phyloP scores from a whole-genome alignment of 2,797 vertebrate species.

The Scyliorhinus canicula region DNA sequence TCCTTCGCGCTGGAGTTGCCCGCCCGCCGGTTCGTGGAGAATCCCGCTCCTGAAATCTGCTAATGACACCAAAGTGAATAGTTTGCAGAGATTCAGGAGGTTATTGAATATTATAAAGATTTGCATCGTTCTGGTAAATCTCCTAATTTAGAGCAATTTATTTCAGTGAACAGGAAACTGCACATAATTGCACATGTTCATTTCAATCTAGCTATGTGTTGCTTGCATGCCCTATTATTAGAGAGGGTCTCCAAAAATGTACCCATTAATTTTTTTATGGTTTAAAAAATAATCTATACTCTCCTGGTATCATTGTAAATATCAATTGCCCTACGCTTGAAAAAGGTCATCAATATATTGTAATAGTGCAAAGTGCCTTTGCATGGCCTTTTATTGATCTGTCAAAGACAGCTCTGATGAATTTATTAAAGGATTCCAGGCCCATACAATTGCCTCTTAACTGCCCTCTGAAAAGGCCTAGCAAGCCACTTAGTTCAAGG shows the following conservation, averaged over 20 bases:
- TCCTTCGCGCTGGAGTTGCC: too few species aligned
- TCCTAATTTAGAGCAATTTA: not conserved
- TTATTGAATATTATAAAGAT: not conserved
- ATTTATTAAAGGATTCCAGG: too few species aligned
- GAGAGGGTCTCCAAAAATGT: not conserved
- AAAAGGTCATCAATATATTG: not conserved
- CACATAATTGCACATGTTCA: not conserved
- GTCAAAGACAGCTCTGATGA: too few species aligned
- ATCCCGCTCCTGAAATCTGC: not conserved
- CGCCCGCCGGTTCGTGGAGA: too few species aligned
- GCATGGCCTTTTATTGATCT: too few species aligned
- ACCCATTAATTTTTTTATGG: not conserved
- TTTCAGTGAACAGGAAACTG: not conserved
- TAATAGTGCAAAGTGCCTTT: not conserved
- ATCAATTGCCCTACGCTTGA: not conserved
- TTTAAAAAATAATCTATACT: not conserved
- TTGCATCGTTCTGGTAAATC: not conserved
- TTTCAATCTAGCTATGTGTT: not conserved
- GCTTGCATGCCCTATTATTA: not conserved
- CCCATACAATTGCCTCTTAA: too few species aligned
- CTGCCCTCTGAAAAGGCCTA: too few species aligned
- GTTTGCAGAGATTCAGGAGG: not conserved
- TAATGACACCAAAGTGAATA: not conserved
- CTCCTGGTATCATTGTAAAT: not conserved
- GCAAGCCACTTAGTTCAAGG: too few species aligned